Evolutionary conservation across 2,113 vertebrate species (phyloP).

Genomic region (Nothoprocta pentlandii): DNA sequence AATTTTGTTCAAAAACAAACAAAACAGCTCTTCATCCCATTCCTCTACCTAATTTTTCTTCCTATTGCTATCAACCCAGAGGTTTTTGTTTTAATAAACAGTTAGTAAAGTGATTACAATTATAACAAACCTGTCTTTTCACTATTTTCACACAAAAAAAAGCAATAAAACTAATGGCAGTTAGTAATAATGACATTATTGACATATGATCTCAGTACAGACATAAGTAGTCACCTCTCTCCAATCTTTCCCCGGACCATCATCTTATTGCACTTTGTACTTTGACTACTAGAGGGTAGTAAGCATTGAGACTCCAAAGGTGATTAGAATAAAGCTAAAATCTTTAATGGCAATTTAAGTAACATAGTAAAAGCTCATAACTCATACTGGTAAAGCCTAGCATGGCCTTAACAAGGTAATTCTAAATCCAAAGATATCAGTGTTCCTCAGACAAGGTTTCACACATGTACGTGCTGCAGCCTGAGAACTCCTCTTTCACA

Average conservation of each 20-base stretch:
- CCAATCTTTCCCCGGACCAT: background rate
- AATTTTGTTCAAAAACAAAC: background rate
- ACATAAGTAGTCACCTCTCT: background rate
- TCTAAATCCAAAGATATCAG: rapidly evolving
- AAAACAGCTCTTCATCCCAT: background rate
- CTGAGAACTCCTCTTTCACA: background rate
- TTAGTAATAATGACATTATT: background rate
- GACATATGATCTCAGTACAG: background rate
- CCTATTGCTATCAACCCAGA: background rate
- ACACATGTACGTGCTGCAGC: rapidly evolving
- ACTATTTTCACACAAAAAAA: background rate
- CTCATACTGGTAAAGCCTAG: background rate
- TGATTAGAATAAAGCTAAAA: rapidly evolving
- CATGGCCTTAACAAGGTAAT: rapidly evolving
- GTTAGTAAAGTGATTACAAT: background rate
- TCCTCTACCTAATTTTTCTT: background rate
- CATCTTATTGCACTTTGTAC: rapidly evolving
- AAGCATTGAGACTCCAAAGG: background rate
- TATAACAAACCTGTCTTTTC: background rate
- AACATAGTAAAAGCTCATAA: rapidly evolving
- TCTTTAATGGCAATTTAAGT: background rate
- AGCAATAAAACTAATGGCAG: background rate
- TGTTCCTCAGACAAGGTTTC: too few relatives aligned
- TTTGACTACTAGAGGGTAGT: rapidly evolving
- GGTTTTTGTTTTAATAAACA: background rate